These are phyloP conservation scores for Orchestes rusci DNA, from an alignment of 2,888 invertebrate species.

Conservation along the genomic window DNA sequence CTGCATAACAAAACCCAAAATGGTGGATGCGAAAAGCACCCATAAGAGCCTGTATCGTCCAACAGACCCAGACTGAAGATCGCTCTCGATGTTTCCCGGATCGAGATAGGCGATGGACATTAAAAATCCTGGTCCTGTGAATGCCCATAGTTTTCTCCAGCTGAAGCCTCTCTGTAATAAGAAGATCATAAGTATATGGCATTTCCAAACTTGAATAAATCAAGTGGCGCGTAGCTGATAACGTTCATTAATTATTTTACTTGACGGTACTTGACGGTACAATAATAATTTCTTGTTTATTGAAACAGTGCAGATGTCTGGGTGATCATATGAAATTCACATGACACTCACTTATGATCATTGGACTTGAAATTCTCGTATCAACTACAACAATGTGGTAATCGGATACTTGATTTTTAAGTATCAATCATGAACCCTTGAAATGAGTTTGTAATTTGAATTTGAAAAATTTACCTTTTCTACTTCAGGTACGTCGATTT, in stretches of 20 bases:
- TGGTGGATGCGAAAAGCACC: constrained; percentile 76
- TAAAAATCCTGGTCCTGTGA: constrained; percentile 84
- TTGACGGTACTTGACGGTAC: too few relatives aligned
- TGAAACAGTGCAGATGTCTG: too few relatives aligned
- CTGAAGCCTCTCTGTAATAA: constrained; percentile 57
- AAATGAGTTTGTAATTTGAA: too few relatives aligned
- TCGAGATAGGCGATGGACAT: constrained; percentile 91
- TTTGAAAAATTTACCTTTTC: constrained; percentile 47
- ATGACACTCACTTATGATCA: too few relatives aligned
- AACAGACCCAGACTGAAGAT: constrained; percentile 73
- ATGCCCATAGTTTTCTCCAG: constrained; percentile 82
- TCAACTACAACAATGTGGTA: too few relatives aligned
- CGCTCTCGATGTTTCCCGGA: constrained; percentile 88
- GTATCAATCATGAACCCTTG: too few relatives aligned
- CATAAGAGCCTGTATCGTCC: constrained; percentile 78
- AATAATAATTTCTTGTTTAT: too few relatives aligned
- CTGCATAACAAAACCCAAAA: constrained; percentile 78
- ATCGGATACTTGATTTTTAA: too few relatives aligned
- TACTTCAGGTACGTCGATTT: constrained; percentile 52
- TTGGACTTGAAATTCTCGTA: too few relatives aligned
- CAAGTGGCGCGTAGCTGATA: too few relatives aligned
- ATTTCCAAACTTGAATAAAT: not conserved
- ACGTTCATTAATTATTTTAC: too few relatives aligned
- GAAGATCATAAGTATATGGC: constrained; percentile 1
- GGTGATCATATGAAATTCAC: too few relatives aligned